Base-by-base conservation (phyloP, 2,888 invertebrate species). In the Linnaemya vulpina region DNA sequence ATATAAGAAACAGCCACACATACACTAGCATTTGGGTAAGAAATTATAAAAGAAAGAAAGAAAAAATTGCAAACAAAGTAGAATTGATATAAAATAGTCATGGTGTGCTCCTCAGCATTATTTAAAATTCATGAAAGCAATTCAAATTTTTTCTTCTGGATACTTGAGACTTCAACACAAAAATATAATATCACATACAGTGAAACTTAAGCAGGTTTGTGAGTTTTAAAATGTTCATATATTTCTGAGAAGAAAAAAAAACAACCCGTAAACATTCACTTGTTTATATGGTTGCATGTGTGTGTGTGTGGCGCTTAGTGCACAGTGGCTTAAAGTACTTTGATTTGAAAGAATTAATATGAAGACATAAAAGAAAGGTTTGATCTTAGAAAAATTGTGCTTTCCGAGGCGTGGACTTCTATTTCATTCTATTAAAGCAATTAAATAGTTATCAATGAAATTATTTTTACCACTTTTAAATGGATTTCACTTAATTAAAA, bases 121-220 rank as follows among this genome's bases (percentile, higher is more conserved):
- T 63, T 84, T 77, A 84, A 84, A 84, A 84, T 81, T 84, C 84
- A 81, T 81, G 84, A 73, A 84, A 77, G 81, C 77, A 81, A 81
- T 84, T 76, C 73, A 68, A 53, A 77, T 40, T 46, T 63, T 67
- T 82, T 68, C 74, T 84, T 77, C 84, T 73, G 80, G 84, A 80
- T 77, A 81, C 84, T 84, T 84, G 84, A 80, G 68, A 84, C 60
- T 65, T 10, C 35, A 67, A n/a, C 25, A 30, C 62, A 71, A 15
- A 76, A 20, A 30, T 3, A 68, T 8, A 13, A 51, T 20, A 17
- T 8, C 51, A 17, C 40, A 46, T 3, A 60, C 22, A 40, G 30
- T 49, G 4, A 46, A 46, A 35, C 15, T 20, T 53, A 40, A 9
- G 43, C 13, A 55, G 51, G n/a, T 49, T 38, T 53, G 25, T 22